Percentiles rank a stretch among this genome's conserved stretches.
Conservation (phyloP, 2,888 invertebrate genomes). For the Drosophila algonquin region DNA sequence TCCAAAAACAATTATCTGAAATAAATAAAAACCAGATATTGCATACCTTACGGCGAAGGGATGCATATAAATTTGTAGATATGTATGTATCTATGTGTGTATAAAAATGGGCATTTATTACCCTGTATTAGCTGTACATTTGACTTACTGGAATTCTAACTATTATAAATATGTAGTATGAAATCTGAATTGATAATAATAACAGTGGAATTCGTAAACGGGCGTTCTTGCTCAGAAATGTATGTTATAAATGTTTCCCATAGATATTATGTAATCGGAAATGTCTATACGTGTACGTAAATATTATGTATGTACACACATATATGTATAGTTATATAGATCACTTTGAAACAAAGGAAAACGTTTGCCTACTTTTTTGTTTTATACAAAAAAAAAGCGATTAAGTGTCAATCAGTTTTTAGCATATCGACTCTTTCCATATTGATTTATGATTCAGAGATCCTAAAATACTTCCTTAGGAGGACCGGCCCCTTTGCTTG, state of each 20-base stretch:
- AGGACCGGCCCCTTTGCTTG: neutral
- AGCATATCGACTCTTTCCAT: neutral
- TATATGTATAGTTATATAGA: too few species aligned
- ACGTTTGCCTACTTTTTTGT: slow-evolving; percentile 42
- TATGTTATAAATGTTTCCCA: neutral
- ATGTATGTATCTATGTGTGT: neutral
- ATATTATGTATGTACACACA: too few species aligned
- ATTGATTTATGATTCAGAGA: neutral
- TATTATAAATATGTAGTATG: neutral
- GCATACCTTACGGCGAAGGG: slow-evolving; percentile 29
- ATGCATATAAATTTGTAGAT: slow-evolving; percentile 4
- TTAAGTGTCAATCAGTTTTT: neutral
- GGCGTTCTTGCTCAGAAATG: neutral
- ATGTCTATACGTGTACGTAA: too few species aligned
- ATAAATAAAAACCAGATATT: neutral
- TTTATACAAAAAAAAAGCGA: slow-evolving; percentile 4
- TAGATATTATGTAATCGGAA: neutral
- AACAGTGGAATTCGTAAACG: neutral
- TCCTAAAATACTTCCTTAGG: neutral
- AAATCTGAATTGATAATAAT: neutral
- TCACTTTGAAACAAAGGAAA: slow-evolving; percentile 2
- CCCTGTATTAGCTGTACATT: neutral
- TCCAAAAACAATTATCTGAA: slow-evolving; percentile 5
- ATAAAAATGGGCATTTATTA: neutral
- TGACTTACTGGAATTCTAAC: neutral